Percentiles rank a stretch among this genome's conserved stretches.
Evolutionary conservation across 2,113 vertebrate genomes (phyloP).

Genomic region (Menura novaehollandiae): DNA sequence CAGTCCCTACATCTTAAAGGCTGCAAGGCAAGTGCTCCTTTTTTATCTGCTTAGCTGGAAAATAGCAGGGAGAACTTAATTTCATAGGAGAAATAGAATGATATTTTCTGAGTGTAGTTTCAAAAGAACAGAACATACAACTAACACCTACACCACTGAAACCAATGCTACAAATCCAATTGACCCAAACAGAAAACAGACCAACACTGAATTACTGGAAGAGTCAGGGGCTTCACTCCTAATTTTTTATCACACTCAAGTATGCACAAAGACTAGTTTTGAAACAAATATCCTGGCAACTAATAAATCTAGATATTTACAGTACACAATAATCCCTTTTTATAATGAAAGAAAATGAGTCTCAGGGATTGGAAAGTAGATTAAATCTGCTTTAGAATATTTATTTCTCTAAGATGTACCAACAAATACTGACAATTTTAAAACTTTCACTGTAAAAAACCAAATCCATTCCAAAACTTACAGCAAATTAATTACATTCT

Average conservation of each 20-base stretch:
- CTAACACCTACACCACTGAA: not conserved
- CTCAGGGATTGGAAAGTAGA: not conserved
- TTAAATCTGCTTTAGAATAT: not conserved
- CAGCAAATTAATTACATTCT: not conserved
- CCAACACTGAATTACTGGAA: not conserved
- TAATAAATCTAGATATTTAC: not conserved
- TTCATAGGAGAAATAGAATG: not conserved
- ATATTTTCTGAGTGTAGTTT: not conserved
- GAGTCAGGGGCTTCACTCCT: not conserved
- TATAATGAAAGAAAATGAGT: not conserved
- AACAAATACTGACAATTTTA: rapidly evolving
- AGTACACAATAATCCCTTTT: not conserved
- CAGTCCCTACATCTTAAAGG: not conserved
- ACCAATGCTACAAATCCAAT: not conserved
- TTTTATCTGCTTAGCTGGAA: not conserved
- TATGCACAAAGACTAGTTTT: not conserved
- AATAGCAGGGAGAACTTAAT: not conserved
- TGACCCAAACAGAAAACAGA: not conserved
- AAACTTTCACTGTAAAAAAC: not conserved
- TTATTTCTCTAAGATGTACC: not conserved
- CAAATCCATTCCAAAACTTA: not conserved
- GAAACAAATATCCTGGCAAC: not conserved
- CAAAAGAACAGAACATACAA: not conserved
- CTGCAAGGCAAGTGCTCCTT: not conserved
- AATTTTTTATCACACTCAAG: not conserved